Percentiles rank a stretch among this genome's conserved stretches.
phyloP scores from a whole-genome alignment of 2,797 vertebrate species.

The Cynopterus sphinx region DNA sequence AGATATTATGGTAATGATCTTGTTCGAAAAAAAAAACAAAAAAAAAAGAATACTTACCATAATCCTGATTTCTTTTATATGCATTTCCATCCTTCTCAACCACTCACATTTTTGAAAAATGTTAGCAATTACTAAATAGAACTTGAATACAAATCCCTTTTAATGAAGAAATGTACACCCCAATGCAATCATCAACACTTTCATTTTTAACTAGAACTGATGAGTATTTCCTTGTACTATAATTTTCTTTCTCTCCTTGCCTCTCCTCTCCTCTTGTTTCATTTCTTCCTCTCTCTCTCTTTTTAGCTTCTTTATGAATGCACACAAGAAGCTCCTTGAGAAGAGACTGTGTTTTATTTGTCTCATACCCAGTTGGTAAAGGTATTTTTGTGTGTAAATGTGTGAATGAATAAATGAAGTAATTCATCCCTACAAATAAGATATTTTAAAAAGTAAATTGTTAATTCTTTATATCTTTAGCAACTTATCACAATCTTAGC shows the following conservation, averaged over 20 bases:
- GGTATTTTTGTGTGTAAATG: not conserved
- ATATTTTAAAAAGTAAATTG: not conserved
- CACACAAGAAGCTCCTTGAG: not conserved
- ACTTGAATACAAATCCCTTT: not conserved
- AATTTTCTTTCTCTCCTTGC: not conserved
- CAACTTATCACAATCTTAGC: not conserved
- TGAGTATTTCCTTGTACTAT: not conserved
- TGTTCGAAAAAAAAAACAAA: not conserved
- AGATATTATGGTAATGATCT: not conserved
- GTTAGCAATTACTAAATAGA: not conserved
- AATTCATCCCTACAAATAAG: not conserved
- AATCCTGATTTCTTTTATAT: not conserved
- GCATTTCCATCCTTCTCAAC: not conserved
- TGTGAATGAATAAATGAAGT: not conserved
- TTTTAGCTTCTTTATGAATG: too few relatives aligned
- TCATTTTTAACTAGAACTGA: not conserved
- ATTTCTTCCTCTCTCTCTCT: not conserved
- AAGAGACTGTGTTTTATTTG: not conserved
- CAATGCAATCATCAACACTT: not conserved
- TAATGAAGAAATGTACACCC: not conserved
- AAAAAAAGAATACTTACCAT: not conserved
- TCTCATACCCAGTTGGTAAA: not conserved
- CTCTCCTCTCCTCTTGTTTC: not conserved
- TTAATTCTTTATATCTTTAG: not conserved
- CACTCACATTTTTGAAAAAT: not conserved